Evolutionary conservation across 2,113 vertebrate species (phyloP), one percentile per base, ranked within the genome.

Genomic region (Anolis sagrei): DNA sequence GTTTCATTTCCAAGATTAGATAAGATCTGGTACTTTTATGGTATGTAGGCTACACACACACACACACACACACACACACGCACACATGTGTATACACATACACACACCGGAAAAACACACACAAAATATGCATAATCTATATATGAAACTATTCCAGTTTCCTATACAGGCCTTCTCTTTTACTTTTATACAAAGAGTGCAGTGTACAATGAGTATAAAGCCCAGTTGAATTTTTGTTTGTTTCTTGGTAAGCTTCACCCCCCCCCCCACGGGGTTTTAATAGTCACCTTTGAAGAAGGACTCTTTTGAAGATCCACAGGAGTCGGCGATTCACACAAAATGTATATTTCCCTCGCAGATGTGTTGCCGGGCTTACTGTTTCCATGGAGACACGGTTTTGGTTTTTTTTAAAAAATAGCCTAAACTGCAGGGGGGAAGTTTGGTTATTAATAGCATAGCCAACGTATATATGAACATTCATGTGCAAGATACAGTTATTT

Each of bases 371-470:
- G 90, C 92, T 95, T 91, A 90, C 1, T 0, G 94, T 96, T 92
- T 90, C 96, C 95, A 96, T 95, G 95, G 96, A 77, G 94, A 96
- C 96, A 64, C 90, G 95, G 91, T 91, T 90, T 87, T 84, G 2
- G 39, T 27, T 81, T 77, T 95, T 93, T 84, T 49, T 23, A n/a
- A 86, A n/a, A 90, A 93, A 93, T 91, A 94, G 93, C 94, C 94
- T 39, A 93, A 96, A 94, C 92, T 92, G 91, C 94, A 91, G 86
- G 86, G 90, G 90, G 88, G 88, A 88, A 94, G 89, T 85, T 86
- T 89, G 29, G 92, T 48, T 95, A 93, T 96, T 94, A 92, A 96
- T 92, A 95, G 96, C 84, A 87, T 23, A 84, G 89, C 85, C 92
- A 78, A 84, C 84, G 90, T 81, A 76, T 90, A 79, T 87, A 87